Percentiles rank a stretch among this genome's conserved stretches.
Evolutionary conservation across 1,140 invertebrate species (phyloP).

Genomic region (Arctopsyche grandis): DNA sequence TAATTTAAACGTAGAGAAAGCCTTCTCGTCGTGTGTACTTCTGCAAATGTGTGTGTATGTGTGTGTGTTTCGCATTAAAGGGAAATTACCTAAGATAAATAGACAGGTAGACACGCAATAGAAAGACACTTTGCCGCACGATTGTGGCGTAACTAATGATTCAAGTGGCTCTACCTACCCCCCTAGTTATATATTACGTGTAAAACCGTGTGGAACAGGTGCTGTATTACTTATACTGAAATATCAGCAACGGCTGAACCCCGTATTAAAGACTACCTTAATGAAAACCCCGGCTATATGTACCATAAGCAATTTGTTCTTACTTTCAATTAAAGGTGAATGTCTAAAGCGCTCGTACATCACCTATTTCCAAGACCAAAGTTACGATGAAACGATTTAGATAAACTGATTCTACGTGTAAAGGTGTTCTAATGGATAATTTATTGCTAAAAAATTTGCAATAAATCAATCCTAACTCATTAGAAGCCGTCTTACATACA

Average conservation of each 20-base stretch:
- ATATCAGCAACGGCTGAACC: not conserved
- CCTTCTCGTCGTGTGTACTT: not conserved
- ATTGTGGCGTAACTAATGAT: slow-evolving; percentile 41
- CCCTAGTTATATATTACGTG: slow-evolving; percentile 1
- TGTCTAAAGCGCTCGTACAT: no score
- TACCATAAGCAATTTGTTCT: no score
- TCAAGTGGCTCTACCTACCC: slow-evolving; percentile 3
- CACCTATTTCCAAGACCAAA: no score
- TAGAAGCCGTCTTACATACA: no score
- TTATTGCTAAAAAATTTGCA: no score
- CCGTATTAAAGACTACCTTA: not conserved
- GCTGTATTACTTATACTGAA: slow-evolving; percentile 6
- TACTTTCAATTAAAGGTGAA: no score
- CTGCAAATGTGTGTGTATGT: not conserved
- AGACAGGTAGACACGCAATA: slow-evolving; percentile 40
- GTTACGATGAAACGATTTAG: no score
- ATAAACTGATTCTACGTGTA: no score
- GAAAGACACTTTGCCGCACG: slow-evolving; percentile 37
- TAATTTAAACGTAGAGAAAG: slow-evolving; percentile 14
- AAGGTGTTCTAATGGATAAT: no score
- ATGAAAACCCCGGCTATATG: not conserved
- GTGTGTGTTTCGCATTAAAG: slow-evolving; percentile 27
- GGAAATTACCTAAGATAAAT: slow-evolving; percentile 40
- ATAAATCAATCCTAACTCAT: no score
- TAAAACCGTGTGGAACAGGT: slow-evolving; percentile 7